phyloP scores from a whole-genome alignment of 2,113 vertebrate species.

The Channa argus region DNA sequence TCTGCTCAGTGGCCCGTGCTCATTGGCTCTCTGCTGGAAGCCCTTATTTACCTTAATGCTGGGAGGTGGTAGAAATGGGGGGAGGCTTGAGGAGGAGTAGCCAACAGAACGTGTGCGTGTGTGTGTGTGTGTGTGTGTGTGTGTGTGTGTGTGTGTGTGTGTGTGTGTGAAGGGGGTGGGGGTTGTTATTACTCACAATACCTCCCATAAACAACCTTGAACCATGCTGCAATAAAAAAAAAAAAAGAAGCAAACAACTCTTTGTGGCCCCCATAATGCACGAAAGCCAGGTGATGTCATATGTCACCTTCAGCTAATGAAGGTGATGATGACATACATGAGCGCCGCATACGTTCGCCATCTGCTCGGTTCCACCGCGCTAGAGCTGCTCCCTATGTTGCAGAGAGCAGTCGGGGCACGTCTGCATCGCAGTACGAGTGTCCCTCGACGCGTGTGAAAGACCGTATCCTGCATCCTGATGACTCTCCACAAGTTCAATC shows the following conservation, averaged over 20 bases:
- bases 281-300: conserved; percentile 75
- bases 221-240: conserved; percentile 49
- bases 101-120: not conserved
- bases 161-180: not conserved
- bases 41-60: conserved; percentile 82
- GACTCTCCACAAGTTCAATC: conserved; percentile 59
- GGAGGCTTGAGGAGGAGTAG: conserved; percentile 51
- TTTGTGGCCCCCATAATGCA: conserved; percentile 62
- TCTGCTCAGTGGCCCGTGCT: conserved; percentile 78
- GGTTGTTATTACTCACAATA: conserved; percentile 65
- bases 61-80: conserved; percentile 53
- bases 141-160: too few relatives aligned
- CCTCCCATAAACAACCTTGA: conserved; percentile 75
- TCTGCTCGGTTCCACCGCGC: conserved; percentile 73
- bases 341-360: conserved; percentile 76
- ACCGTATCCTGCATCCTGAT: conserved; percentile 60
- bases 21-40: conserved; percentile 78
- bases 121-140: conserved; percentile 4
- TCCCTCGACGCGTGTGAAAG: conserved; percentile 58
- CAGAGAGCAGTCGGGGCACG: conserved; percentile 59
- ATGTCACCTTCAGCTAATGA: conserved; percentile 84
- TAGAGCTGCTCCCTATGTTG: conserved; percentile 62
- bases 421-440: conserved; percentile 24
- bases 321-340: conserved; percentile 81
- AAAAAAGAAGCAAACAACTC: conserved; percentile 64